Evolutionary conservation across 2,797 vertebrate genomes (phyloP), one percentile per base, ranked within the genome.

Genomic region (Tapera naevia): DNA sequence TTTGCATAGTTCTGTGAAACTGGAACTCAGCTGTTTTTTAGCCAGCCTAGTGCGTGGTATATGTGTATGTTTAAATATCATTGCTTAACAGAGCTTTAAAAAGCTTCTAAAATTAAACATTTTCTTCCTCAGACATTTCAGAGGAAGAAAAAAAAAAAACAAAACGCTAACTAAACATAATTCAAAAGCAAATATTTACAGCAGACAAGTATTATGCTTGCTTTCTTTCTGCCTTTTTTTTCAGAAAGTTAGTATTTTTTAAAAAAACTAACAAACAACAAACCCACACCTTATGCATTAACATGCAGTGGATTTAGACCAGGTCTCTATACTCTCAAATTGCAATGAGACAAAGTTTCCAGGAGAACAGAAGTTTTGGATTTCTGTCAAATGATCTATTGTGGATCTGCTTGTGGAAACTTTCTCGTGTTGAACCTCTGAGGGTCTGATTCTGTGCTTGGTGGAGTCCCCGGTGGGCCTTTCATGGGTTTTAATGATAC

Each of bases 401-500:
- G 61, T 74, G 48, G 58, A 17, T 45, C 51, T 87, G 37, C 37
- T 37, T 23, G n/a, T 88, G n/a, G 8, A 18, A 69, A 17, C 25
- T 11, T 17, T 66, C 27, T 66, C 64, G 8, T 58, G 48, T 66
- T 41, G 81, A n/a, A 10, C 12, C 37, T 57, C 4, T 1, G 11
- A 27, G 12, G 16, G 13, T 54, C 35, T 81, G 66, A 27, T 65
- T 27, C 2, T 41, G 53, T 62, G 33, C 21, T 1, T 41, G 8
- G 80, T 33, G 54, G 53, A 50, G 33, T 35, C 32, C 41, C 32
- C 39, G 11, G 5, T 69, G 54, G 19, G 74, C 7, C 22, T 35
- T 10, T 45, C 1, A 7, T 79, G 57, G 35, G 0, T 2, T 41
- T 46, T 69, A 24, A 2, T 28, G 21, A 1, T 18, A 0, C 1